Evolutionary conservation across 2,797 vertebrate genomes (phyloP).

Genomic region (Sylvia borin): DNA sequence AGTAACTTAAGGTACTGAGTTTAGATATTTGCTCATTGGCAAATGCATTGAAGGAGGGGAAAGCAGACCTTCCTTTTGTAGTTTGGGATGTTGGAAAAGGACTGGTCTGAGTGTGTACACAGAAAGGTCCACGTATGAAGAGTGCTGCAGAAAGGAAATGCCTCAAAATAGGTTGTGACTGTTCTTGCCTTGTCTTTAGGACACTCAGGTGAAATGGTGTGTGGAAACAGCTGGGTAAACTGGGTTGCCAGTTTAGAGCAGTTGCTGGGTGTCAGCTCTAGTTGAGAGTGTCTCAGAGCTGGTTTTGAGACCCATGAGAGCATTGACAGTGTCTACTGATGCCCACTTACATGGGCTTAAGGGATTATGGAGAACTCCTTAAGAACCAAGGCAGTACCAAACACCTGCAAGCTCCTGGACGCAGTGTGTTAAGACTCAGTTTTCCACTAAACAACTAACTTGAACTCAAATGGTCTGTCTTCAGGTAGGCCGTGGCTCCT

Average conservation of each 20-base stretch:
- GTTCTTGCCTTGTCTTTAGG: not conserved
- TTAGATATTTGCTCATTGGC: not conserved
- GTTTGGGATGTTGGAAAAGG: not conserved
- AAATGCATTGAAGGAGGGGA: not conserved
- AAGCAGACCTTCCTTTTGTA: not conserved
- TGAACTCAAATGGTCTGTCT: not conserved
- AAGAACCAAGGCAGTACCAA: not conserved
- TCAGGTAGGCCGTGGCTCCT: not conserved
- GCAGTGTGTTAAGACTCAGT: not conserved
- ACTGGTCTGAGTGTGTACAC: not conserved
- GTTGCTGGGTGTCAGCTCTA: not conserved
- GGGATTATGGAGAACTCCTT: not conserved
- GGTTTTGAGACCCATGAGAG: not conserved
- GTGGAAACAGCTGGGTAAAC: not conserved
- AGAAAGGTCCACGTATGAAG: not conserved
- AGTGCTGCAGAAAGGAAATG: not conserved
- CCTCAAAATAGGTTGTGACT: not conserved
- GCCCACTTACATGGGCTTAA: not conserved
- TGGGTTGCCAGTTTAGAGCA: not conserved
- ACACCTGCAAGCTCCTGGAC: not conserved
- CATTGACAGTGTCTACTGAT: fast-evolving
- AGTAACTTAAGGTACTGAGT: not conserved
- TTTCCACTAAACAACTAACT: not conserved
- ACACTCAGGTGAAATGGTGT: not conserved
- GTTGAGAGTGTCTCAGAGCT: not conserved